Percentiles rank a stretch among this genome's conserved stretches.
Conservation (phyloP, 2,797 vertebrate genomes). For the Rhinogobio ventralis region DNA sequence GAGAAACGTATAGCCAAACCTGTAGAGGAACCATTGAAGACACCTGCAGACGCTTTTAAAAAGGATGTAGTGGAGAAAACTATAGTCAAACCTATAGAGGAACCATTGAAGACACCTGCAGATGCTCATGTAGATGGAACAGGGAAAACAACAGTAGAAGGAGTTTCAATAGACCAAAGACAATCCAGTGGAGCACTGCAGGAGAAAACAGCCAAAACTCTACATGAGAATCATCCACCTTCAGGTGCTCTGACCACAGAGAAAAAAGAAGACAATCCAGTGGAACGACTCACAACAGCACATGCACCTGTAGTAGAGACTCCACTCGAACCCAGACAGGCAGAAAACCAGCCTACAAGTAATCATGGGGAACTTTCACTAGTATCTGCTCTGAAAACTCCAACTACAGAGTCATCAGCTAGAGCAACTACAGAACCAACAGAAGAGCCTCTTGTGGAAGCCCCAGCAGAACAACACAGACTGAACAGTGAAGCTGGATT, state of each 20-base stretch:
- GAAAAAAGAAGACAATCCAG: neutral
- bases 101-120: neutral
- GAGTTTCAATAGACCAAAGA: neutral
- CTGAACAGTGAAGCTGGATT: slow-evolving; percentile 8
- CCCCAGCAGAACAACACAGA: neutral
- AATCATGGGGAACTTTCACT: neutral
- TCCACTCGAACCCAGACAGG: neutral
- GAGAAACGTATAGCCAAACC: neutral
- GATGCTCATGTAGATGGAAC: neutral
- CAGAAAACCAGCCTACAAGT: neutral
- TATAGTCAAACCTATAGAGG: neutral
- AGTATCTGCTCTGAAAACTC: slow-evolving; percentile 35
- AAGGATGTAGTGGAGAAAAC: neutral
- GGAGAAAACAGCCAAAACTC: neutral
- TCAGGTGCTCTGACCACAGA: neutral
- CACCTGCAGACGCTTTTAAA: neutral
- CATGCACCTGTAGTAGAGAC: neutral
- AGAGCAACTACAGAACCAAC: neutral
- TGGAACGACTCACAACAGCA: neutral
- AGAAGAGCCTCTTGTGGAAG: neutral
- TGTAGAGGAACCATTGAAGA: slow-evolving; percentile 2
- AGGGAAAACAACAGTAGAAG: neutral
- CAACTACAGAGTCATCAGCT: slow-evolving; percentile 21
- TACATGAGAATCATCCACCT: neutral
- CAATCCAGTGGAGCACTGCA: neutral